phyloP scores from a whole-genome alignment of 1,140 invertebrate genomes.

The Eriocheir sinensis region DNA sequence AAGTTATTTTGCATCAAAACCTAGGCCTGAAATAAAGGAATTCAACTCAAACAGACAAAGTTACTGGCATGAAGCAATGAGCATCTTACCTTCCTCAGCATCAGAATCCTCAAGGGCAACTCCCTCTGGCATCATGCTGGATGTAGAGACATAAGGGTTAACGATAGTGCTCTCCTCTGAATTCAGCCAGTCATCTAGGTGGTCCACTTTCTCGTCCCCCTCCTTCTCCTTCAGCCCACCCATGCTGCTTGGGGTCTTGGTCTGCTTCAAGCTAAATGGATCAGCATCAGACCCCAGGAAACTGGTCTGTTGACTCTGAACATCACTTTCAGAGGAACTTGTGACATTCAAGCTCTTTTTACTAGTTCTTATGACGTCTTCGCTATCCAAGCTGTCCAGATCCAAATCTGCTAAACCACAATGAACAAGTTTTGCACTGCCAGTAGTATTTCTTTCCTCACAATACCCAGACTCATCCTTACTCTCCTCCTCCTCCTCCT shows the following conservation, averaged over 20 bases:
- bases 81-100: slow-evolving; percentile 57
- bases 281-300: slow-evolving; percentile 14
- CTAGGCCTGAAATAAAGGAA: too few species aligned
- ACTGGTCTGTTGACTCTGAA: neutral
- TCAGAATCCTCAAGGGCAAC: slow-evolving; percentile 33
- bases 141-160: slow-evolving; percentile 64
- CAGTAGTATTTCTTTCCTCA: neutral
- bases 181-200: slow-evolving; percentile 65
- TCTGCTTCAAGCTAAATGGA: neutral
- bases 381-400: neutral
- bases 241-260: neutral
- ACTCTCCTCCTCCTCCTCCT: slow-evolving; percentile 29
- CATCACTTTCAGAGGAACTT: slow-evolving; percentile 42
- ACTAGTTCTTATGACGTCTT: slow-evolving; percentile 46
- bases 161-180: slow-evolving; percentile 57
- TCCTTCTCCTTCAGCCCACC: slow-evolving; percentile 32
- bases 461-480: neutral
- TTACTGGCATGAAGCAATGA: neutral
- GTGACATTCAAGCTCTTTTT: slow-evolving; percentile 49
- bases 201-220: slow-evolving; percentile 31
- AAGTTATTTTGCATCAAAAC: too few species aligned
- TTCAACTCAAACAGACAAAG: too few species aligned
- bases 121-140: slow-evolving; percentile 54
- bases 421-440: neutral
- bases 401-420: neutral